Base-by-base conservation (phyloP, 2,888 invertebrate genomes). In the Hypena proboscidalis region DNA sequence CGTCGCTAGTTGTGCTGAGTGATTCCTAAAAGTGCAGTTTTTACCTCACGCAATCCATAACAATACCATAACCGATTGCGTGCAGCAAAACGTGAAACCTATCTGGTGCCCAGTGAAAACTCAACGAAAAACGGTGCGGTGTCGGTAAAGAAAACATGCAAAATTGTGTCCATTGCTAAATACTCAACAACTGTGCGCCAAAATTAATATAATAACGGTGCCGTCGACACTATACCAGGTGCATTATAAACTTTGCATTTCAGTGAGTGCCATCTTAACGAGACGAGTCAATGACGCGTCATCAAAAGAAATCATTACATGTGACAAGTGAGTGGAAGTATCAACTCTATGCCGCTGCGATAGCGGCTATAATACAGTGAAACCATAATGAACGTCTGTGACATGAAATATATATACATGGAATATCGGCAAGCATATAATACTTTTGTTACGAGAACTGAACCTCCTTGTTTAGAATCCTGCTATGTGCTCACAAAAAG, bases 311-410 rank as follows among this genome's bases (percentile, higher is more conserved):
- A 93, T 93, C 93, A 93, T 93, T 93, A 93, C 93, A 93, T 93
- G 93, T 93, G 93, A 93, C 92, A 92, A 63, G 93, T 93, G 93
- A 93, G 93, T 93, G 93, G 92, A 79, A 74, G 74, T 73, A 75
- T 75, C 64, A 71, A 75, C 67, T 72, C 70, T 75, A 76, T 67
- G 74, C 67, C 82, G 80, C 77, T 66, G 57, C 49, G 52, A 68
- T 58, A 70, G 78, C 79, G 80, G 70, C 69, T 51, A 68, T 65
- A 68, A 70, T 75, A 80, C 71, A 76, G 76, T 80, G 75, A 73
- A 76, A 77, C 61, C 72, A 75, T 79, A 62, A 71, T 72, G 66
- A 73, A 74, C 67, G 74, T 73, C 68, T 67, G 77, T 81, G 80
- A 80, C 67, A 80, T 83, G 75, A 82, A 63, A 74, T 59, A 70